Evolutionary conservation across 2,888 invertebrate species (phyloP).

Genomic region (Rhagium mordax): DNA sequence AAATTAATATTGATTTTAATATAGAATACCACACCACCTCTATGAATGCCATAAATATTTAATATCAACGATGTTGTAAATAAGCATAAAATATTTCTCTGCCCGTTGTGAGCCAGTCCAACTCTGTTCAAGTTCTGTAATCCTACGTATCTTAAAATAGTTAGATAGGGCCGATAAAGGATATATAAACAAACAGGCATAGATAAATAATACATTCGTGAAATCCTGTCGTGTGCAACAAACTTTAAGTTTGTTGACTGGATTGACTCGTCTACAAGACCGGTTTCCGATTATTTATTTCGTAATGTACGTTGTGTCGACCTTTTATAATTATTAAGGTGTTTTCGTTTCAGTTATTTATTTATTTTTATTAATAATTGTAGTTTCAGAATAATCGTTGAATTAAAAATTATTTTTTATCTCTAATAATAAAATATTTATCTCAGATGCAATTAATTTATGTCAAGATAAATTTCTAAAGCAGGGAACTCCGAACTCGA

Average conservation of each 20-base stretch:
- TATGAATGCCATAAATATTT: too few relatives aligned
- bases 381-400: background rate
- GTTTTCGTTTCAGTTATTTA: background rate
- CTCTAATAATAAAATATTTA: constrained; percentile 8
- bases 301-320: background rate
- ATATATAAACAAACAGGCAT: too few relatives aligned
- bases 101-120: too few relatives aligned
- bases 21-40: too few relatives aligned
- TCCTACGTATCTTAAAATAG: too few relatives aligned
- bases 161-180: too few relatives aligned
- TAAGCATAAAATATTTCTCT: too few relatives aligned
- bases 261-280: constrained; percentile 5
- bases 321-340: background rate
- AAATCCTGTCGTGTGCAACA: background rate
- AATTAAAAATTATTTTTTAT: background rate
- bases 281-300: background rate
- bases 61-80: too few relatives aligned
- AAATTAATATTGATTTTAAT: too few relatives aligned
- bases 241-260: background rate
- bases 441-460: constrained; percentile 9
- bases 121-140: too few relatives aligned
- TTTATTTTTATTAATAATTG: background rate
- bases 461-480: background rate
- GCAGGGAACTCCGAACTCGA: background rate
- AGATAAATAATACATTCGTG: too few relatives aligned